phyloP scores from a whole-genome alignment of 2,113 vertebrate species.

The Lipophrys pholis region DNA sequence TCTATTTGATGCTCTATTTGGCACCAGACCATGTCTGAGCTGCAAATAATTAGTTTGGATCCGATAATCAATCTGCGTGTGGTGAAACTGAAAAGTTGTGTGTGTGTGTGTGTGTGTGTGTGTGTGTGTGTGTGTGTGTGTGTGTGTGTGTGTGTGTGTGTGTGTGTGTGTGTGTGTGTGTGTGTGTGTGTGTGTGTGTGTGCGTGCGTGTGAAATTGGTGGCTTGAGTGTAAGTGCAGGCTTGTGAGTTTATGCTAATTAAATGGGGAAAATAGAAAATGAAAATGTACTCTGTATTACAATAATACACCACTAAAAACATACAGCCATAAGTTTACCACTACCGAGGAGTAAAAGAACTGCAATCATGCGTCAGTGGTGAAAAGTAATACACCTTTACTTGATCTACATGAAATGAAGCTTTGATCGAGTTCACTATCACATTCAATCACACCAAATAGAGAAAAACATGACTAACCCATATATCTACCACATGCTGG shows the following conservation, averaged over 20 bases:
- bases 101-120: neutral
- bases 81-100: constrained; percentile 34
- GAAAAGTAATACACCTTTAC: too few species aligned
- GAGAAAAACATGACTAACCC: too few species aligned
- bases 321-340: too few species aligned
- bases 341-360: too few species aligned
- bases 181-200: neutral
- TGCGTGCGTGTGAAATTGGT: constrained; percentile 7
- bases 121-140: neutral
- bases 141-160: neutral
- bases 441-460: too few species aligned
- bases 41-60: constrained; percentile 57
- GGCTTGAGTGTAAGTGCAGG: constrained; percentile 13
- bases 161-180: neutral
- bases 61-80: constrained; percentile 49
- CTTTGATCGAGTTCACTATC: too few species aligned
- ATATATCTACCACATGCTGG: too few species aligned
- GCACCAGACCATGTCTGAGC: constrained; percentile 28
- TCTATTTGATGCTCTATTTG: constrained; percentile 48
- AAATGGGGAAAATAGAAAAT: neutral
- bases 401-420: too few species aligned
- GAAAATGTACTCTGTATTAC: constrained; percentile 3
- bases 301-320: neutral
- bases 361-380: too few species aligned
- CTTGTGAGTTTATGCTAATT: constrained; percentile 2